phyloP scores from a whole-genome alignment of 2,113 vertebrate genomes.

The Hipposideros armiger region DNA sequence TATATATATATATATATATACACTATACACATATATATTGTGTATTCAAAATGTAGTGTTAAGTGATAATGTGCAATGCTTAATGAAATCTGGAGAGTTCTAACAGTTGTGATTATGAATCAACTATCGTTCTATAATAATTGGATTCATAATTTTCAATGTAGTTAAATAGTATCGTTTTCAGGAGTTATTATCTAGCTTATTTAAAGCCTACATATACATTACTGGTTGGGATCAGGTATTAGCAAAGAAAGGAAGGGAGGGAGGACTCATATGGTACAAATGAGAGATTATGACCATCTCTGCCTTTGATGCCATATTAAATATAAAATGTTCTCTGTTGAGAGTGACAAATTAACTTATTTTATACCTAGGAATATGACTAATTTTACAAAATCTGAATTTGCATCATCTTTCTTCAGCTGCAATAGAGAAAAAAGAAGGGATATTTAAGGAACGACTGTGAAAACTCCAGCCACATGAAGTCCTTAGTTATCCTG shows the following conservation, averaged over 20 bases:
- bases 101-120: background rate
- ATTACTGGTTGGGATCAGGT: background rate
- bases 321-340: background rate
- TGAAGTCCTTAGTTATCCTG: background rate
- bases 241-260: background rate
- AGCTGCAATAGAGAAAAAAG: background rate
- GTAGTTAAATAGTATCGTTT: background rate
- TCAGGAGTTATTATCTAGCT: background rate
- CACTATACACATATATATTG: background rate
- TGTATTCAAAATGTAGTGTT: background rate
- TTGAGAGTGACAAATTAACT: background rate
- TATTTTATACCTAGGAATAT: background rate
- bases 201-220: background rate
- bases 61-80: background rate
- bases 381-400: background rate
- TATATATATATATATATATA: background rate
- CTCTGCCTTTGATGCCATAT: background rate
- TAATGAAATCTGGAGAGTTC: background rate
- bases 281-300: background rate
- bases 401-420: conserved; percentile 13
- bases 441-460: background rate
- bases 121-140: background rate
- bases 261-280: background rate
- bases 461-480: background rate
- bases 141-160: background rate